A percentile compares a stretch with the other conserved stretches of the same genome.
phyloP scores from a whole-genome alignment of 2,888 invertebrate genomes.

The Dicranocentrus wangi region DNA sequence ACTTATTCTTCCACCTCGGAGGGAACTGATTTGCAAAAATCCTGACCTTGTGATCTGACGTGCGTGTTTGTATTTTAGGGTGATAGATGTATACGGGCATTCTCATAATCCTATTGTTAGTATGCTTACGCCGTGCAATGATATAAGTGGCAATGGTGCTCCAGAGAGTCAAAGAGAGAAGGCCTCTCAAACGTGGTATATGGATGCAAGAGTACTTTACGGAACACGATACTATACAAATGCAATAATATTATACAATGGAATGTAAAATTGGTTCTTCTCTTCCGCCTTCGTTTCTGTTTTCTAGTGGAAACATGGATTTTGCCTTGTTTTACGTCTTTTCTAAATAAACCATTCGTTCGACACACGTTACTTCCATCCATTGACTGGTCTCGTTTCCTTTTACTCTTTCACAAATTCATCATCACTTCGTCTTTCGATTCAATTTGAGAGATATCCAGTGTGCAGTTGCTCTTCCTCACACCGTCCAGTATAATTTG shows the following conservation, averaged over 20 bases:
- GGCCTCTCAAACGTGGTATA: not conserved
- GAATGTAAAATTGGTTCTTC: too few relatives aligned
- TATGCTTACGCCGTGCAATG: not conserved
- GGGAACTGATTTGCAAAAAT: too few relatives aligned
- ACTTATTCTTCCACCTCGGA: too few relatives aligned
- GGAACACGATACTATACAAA: too few relatives aligned
- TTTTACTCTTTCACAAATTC: conserved; percentile 32
- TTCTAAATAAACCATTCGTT: conserved; percentile 25
- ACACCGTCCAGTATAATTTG: conserved; percentile 57
- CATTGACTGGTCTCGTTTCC: conserved; percentile 9
- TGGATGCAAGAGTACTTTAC: too few relatives aligned
- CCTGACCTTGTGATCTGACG: conserved; percentile 52
- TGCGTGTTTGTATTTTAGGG: conserved; percentile 12
- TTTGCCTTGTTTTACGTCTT: conserved; percentile 29
- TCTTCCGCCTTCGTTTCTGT: not conserved
- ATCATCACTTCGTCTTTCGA: conserved; percentile 58
- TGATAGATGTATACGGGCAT: not conserved
- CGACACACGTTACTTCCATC: too few relatives aligned
- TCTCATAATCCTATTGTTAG: not conserved
- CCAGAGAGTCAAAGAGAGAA: conserved; percentile 51
- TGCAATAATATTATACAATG: too few relatives aligned
- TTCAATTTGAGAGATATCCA: conserved; percentile 28
- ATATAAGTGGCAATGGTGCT: conserved; percentile 33
- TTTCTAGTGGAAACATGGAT: conserved; percentile 11
- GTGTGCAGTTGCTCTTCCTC: not conserved